Conservation (phyloP, 2,888 invertebrate species). For the Lamellibrachia satsuma region DNA sequence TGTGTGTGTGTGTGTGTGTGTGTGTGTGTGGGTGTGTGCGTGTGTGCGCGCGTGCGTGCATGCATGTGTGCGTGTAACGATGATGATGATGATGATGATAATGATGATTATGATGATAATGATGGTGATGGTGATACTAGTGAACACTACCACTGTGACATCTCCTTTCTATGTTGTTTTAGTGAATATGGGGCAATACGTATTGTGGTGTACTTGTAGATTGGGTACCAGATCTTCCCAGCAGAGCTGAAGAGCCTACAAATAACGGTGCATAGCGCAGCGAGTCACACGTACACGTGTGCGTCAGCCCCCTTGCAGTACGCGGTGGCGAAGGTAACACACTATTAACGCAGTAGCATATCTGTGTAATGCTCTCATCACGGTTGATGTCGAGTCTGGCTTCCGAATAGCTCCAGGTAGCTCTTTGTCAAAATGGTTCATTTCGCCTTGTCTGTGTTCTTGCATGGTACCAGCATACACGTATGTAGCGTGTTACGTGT, state of each 20-base stretch:
- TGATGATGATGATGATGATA: background rate
- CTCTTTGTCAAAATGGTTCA: too few species aligned
- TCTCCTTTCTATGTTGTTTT: background rate
- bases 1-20: background rate
- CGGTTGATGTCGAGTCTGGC: too few species aligned
- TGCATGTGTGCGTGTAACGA: background rate
- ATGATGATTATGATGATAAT: background rate
- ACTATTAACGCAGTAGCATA: too few species aligned
- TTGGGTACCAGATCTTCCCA: slow-evolving; percentile 61
- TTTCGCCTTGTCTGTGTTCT: too few species aligned
- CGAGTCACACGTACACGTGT: slow-evolving; percentile 62
- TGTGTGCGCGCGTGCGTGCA: too few species aligned
- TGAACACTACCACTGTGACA: background rate
- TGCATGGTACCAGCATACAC: too few species aligned
- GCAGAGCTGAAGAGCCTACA: slow-evolving; percentile 30
- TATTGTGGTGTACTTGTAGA: slow-evolving; percentile 37
- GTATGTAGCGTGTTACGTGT: too few species aligned
- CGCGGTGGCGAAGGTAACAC: slow-evolving; percentile 53
- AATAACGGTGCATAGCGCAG: slow-evolving; percentile 56
- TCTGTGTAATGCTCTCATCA: too few species aligned
- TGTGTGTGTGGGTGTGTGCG: background rate
- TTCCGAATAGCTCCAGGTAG: too few species aligned
- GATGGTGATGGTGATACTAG: background rate
- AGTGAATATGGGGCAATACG: background rate
- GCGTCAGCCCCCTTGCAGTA: slow-evolving; percentile 62